Conservation (phyloP, 2,888 invertebrate species). For the Mesorhabditis spiculigera region DNA sequence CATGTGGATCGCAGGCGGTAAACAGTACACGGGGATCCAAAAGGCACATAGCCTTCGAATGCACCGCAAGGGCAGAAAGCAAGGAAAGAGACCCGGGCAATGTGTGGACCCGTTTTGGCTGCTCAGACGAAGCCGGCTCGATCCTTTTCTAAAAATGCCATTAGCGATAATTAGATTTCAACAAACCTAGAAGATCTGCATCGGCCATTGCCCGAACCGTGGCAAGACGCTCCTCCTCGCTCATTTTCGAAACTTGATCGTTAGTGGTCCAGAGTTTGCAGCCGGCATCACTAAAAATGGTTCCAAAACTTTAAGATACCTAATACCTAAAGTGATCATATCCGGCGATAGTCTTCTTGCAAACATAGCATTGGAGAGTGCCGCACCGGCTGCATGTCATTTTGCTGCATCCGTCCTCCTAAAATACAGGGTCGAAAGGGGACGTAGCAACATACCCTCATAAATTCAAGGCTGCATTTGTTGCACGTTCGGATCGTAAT, state of each 20-base stretch:
- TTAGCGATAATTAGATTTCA: not conserved
- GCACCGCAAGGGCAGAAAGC: too few species aligned
- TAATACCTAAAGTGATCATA: constrained; percentile 3
- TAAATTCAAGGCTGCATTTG: not conserved
- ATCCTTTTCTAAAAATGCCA: too few species aligned
- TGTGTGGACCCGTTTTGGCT: too few species aligned
- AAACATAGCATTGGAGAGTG: not conserved
- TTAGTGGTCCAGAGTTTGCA: not conserved
- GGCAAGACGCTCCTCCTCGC: not conserved
- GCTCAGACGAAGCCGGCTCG: too few species aligned
- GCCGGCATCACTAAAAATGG: not conserved
- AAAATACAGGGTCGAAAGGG: not conserved
- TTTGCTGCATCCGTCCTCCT: not conserved
- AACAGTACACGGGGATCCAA: too few species aligned
- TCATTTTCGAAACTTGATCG: not conserved
- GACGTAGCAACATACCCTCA: not conserved
- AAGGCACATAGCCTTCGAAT: too few species aligned
- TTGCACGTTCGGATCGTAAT: not conserved
- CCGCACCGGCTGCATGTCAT: constrained; percentile 4
- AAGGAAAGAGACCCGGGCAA: too few species aligned
- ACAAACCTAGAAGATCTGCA: not conserved
- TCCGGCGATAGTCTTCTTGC: not conserved
- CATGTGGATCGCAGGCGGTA: too few species aligned
- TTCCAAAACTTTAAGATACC: not conserved
- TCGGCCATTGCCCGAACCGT: not conserved